Base-by-base conservation (phyloP, 2,888 invertebrate genomes). In the Heteromyza rotundicornis region DNA sequence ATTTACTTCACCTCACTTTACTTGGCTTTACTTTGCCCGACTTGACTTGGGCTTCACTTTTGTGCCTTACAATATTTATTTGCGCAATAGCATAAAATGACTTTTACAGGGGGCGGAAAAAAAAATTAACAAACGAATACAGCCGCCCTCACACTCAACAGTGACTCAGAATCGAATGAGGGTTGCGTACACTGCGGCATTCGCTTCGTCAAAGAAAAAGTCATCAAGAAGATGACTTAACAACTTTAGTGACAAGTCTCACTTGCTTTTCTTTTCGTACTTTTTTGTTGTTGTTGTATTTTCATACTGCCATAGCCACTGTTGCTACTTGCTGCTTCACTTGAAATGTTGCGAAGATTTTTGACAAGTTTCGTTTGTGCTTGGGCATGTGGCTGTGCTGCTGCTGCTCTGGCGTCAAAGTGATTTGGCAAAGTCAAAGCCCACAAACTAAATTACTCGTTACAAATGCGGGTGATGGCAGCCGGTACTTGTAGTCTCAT, bases 221-320 rank as follows among this genome's bases (percentile, higher is more conserved):
- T 72, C 74, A 74, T 75, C 75, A 71, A 70, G 70, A 66, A 68
- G 67, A 69, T 75, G 75, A 76, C 72, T 75, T 75, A 72, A 75
- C 71, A 76, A 75, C 74, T 76, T 60, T 68, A 70, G 63, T 69
- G 75, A 69, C 72, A 75, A 75, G 71, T 75, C 75, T 75, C 69
- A 64, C 69, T 69, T 73, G 68, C 66, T 60, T 58, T 36, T 22
- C 19, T 14, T 24, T 27, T 35, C 14, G 24, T n/a, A n/a, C n/a
- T n/a, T n/a, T n/a, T n/a, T n/a, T n/a, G n/a, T n/a, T n/a, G n/a
- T n/a, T n/a, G n/a, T n/a, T n/a, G n/a, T n/a, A n/a, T n/a, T n/a
- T n/a, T n/a, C n/a, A n/a, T n/a, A n/a, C n/a, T n/a, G n/a, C n/a
- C n/a, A n/a, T n/a, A n/a, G n/a, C n/a, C n/a, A n/a, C n/a, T n/a